Evolutionary conservation across 2,888 invertebrate species (phyloP).

Genomic region (Tetragnatha montana): DNA sequence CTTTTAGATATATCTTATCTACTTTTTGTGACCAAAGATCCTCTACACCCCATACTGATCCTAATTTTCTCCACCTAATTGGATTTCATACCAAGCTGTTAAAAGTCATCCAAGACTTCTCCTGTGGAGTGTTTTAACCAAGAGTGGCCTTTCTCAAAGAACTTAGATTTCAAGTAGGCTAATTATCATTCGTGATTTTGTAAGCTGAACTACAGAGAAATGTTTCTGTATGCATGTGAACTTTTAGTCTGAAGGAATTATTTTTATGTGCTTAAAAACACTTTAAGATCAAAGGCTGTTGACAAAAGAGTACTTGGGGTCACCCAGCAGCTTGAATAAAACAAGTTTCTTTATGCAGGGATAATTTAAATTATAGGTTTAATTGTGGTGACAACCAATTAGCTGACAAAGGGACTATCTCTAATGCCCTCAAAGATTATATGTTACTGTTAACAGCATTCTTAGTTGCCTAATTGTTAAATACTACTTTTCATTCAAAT

Average conservation of each 20-base stretch:
- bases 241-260: conserved; percentile 34
- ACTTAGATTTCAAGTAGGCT: not conserved
- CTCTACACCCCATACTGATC: conserved; percentile 62
- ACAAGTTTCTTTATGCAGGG: not conserved
- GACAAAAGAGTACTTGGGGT: not conserved
- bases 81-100: conserved; percentile 82
- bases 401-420: too few species aligned
- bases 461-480: too few species aligned
- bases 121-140: conserved; percentile 76
- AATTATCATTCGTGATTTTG: conserved; percentile 19
- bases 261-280: conserved; percentile 27
- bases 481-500: too few species aligned
- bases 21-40: conserved; percentile 60
- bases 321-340: not conserved
- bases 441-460: too few species aligned
- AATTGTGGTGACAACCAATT: not conserved
- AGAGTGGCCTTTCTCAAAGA: conserved; percentile 21
- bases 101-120: conserved; percentile 82
- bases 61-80: conserved; percentile 73
- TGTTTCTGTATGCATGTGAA: conserved; percentile 15
- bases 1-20: conserved; percentile 72
- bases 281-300: not conserved
- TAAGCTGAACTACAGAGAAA: conserved; percentile 14
- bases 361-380: not conserved
- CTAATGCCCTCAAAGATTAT: too few species aligned